phyloP scores from a whole-genome alignment of 1,140 invertebrate species.

The Daktulosphaira vitifoliae region DNA sequence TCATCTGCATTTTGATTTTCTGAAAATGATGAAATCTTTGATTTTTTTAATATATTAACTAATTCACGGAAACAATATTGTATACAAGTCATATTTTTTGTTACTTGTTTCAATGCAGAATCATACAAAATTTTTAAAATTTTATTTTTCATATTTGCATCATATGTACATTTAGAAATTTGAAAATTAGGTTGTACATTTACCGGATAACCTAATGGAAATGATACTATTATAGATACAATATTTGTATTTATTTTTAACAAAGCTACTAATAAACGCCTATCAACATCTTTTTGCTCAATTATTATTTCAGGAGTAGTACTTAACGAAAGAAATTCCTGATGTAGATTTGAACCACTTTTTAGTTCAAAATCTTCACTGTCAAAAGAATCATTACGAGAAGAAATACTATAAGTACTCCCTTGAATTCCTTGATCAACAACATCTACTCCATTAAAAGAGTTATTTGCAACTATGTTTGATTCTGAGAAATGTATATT shows the following conservation, averaged over 20 bases:
- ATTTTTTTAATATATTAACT: constrained; percentile 55
- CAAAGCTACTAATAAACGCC: constrained; percentile 15
- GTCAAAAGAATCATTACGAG: constrained; percentile 32
- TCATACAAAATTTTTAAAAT: constrained; percentile 53
- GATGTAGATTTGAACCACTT: constrained; percentile 4
- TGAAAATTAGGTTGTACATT: constrained; percentile 17
- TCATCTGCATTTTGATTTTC: constrained; percentile 12
- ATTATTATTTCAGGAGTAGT: constrained; percentile 14
- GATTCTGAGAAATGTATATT: neutral
- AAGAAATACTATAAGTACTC: constrained; percentile 2
- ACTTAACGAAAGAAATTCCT: constrained; percentile 19
- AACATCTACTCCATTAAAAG: neutral
- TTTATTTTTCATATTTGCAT: constrained; percentile 23
- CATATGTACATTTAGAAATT: constrained; percentile 18
- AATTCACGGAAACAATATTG: constrained; percentile 70
- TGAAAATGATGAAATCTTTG: constrained; percentile 27
- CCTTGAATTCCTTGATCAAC: neutral
- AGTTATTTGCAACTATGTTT: neutral
- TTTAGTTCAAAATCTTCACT: neutral
- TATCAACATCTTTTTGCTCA: constrained; percentile 27
- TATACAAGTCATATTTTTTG: constrained; percentile 67
- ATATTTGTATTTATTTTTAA: constrained; percentile 17
- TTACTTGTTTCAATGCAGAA: constrained; percentile 62
- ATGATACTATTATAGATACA: neutral
- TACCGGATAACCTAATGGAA: constrained; percentile 13